These are phyloP conservation scores for Rhagoletis zephyria DNA, from an alignment of 1,140 invertebrate species.

Conservation along the genomic window DNA sequence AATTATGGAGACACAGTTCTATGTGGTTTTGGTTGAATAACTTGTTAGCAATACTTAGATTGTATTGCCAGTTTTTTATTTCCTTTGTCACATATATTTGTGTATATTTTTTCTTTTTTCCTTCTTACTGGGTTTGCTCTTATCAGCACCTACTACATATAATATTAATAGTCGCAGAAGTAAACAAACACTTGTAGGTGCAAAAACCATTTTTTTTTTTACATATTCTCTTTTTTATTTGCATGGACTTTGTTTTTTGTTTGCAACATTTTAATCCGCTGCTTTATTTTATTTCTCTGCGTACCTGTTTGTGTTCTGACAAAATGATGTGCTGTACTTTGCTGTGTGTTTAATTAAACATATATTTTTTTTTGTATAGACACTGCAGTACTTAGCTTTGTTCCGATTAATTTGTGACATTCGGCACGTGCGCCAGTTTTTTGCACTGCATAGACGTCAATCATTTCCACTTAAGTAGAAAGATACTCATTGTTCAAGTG, in stretches of 20 bases:
- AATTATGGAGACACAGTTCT: no score
- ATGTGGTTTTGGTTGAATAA: no score
- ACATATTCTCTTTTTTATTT: background rate
- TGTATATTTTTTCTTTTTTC: background rate
- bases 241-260: background rate
- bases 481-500: background rate
- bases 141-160: background rate
- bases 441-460: background rate
- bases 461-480: background rate
- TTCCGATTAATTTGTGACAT: no score
- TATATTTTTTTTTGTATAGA: no score
- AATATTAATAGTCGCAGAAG: background rate
- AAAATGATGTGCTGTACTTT: no score
- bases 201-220: background rate
- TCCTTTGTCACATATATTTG: background rate
- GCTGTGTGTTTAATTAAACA: no score
- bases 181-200: background rate
- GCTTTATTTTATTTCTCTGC: background rate
- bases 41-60: no score
- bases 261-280: background rate
- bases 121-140: background rate
- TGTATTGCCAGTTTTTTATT: no score
- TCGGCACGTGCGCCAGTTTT: slow-evolving; percentile 17
- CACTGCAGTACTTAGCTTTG: no score
- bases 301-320: background rate